Evolutionary conservation across 2,113 vertebrate species (phyloP), one percentile per base, ranked within the genome.

Genomic region (Cathartes aura): DNA sequence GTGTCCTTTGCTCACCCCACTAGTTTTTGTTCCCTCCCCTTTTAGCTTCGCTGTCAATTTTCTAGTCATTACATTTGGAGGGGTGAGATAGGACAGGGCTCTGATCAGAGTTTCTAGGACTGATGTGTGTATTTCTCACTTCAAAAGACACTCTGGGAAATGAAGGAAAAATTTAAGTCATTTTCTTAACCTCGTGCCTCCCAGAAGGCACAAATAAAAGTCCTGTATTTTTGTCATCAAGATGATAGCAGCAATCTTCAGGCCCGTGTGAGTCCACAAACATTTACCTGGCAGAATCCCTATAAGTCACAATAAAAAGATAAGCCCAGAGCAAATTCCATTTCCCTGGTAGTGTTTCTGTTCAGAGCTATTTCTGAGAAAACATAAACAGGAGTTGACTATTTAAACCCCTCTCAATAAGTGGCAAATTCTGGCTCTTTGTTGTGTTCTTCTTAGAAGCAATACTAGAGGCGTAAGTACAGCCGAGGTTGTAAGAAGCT

Each of bases 211-310:
- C 24, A 11, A 82, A 84, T 95, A 91, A 63, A 94, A 95, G 89
- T 92, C 74, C 89, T 64, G 6, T 95, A 96, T 96, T 98, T 98
- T 96, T 97, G 91, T 56, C 95, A 97, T 96, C 98, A 93, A 12
- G 80, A 87, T 97, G 98, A 98, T 95, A 92, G 92, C 93, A 89
- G 87, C 95, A 97, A 97, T 98, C 94, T 97, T 90, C 71, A 71
- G 72, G 89, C 36, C 47, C 34, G 76, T 84, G 63, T 15, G 83
- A 95, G 91, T 87, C 96, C 93, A 88, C 89, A 97, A 96, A 97
- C 82, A 86, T 93, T 98, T 92, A 94, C 94, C 93, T 92, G 95
- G 80, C 68, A 83, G 67, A 67, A 60, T 88, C 76, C 29, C 85
- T 73, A 1, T 38, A 76, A 92, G 78, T 56, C 53, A 48, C 86